Conservation (phyloP, 2,888 invertebrate species). For the Nemotelus nigrinus region DNA sequence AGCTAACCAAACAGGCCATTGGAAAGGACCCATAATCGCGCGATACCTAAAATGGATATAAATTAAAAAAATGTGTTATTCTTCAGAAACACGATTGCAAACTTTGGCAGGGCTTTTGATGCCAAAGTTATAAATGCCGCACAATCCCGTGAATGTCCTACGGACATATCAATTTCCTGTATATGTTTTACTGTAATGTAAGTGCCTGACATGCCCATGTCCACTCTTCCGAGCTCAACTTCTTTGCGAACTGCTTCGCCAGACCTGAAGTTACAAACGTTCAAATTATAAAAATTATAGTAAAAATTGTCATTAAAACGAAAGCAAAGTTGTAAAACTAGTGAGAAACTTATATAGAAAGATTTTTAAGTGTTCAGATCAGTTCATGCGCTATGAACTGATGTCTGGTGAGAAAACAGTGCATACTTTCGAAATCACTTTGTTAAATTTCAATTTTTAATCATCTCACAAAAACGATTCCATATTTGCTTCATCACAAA, state of each 20-base stretch:
- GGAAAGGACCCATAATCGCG: conserved; percentile 84
- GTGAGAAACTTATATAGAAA: too few species aligned
- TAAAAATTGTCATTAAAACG: too few species aligned
- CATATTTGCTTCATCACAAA: too few species aligned
- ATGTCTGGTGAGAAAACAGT: too few species aligned
- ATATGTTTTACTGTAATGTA: conserved; percentile 70
- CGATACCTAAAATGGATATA: conserved; percentile 70
- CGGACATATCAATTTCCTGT: conserved; percentile 70
- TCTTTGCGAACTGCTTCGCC: conserved; percentile 71
- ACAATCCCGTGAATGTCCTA: conserved; percentile 77
- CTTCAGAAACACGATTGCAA: background rate
- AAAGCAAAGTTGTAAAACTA: too few species aligned
- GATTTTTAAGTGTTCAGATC: too few species aligned
- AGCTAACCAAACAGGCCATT: conserved; percentile 83
- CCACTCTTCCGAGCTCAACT: conserved; percentile 68
- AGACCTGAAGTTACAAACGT: conserved; percentile 63
- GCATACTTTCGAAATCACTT: too few species aligned
- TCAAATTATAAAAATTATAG: background rate
- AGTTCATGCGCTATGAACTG: too few species aligned
- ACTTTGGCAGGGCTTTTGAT: conserved; percentile 82
- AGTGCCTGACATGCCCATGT: conserved; percentile 78
- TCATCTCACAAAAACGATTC: too few species aligned
- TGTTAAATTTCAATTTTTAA: too few species aligned
- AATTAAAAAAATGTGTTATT: background rate
- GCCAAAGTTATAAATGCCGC: conserved; percentile 80